Base-by-base conservation (phyloP, 2,797 vertebrate genomes). In the Sebastes iracundus region DNA sequence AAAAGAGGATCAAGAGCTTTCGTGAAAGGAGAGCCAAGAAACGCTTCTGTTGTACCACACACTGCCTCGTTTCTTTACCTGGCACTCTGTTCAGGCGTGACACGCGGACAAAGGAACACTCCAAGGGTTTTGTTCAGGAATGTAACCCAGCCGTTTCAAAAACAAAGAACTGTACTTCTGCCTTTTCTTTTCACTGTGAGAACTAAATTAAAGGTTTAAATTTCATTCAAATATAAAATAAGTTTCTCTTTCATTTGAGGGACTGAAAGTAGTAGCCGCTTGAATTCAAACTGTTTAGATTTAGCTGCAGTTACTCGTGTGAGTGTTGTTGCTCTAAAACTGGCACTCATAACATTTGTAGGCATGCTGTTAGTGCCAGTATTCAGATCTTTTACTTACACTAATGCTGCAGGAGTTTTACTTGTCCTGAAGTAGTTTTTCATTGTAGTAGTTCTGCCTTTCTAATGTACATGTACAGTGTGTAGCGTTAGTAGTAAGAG, bases 1-100 rank as follows among this genome's bases (percentile, higher is more conserved):
- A 62, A 80, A 79, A 79, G 87, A 83, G 71, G 79, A 90, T 85
- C 72, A 82, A 78, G 78, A 76, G 82, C 66, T 85, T 88, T 64
- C 0, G 28, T 63, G 81, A 72, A 72, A 52, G 58, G 28, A 68
- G 56, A 75, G 78, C 76, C 73, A 78, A 75, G 72, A 83, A 76
- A 55, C 2, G 52, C 32, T 62, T 28, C 6, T 73, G 84, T 78
- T 67, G 42, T 61, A 22, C 59, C 77, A 22, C 79, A 59, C 56
- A 78, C 53, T 7, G 63, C 71, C 64, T 75, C 7, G 4, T 23
- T 42, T 20, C 63, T 66, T 59, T n/a, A 79, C 68, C 79, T 73
- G 63, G 65, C 73, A 49, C n/a, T 16, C 64, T 68, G 72, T 59
- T 83, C 32, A 59, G 32, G 7, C 66, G 1, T 35, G 79, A 78